Base-by-base conservation (phyloP, 1,140 invertebrate species). In the Bombus terrestris region DNA sequence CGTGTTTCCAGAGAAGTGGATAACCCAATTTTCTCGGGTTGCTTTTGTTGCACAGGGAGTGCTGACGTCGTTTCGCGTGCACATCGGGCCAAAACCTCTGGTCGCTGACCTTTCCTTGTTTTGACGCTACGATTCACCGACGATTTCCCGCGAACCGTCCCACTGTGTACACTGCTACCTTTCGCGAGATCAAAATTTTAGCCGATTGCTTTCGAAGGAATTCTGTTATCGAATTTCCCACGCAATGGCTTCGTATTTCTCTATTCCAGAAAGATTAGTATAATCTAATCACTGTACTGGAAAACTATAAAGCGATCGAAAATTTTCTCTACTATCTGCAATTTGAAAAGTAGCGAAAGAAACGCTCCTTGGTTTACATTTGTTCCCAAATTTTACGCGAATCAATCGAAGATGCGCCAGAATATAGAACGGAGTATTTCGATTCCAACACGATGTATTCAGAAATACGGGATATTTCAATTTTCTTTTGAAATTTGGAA, bases 11-110 rank as follows among this genome's bases (percentile, higher is more conserved):
- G 80, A 89, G 69, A 92, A 91, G 85, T 88, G 90, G 91, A 92
- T 93, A 93, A 93, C 91, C 91, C 87, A 93, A 93, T 93, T 87
- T 86, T 68, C 47, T 6, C 47, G 59, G 73, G 28, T 53, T 81
- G 57, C 32, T 25, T 57, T 25, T 59, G 53, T 62, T 39, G 74
- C 25, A 25, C 13, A 43, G 12, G 6, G 28, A 28, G 25, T 15
- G 32, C n/a, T 6, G n/a, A 9, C 43, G 87, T 86, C 87, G 79
- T 78, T 87, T 78, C 85, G 78, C 86, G 83, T 6, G 37, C 72
- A 28, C 32, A 3, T 62, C 22, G 69, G n/a, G 69, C 69, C 62
- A 57, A 37, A 43, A 43, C 9, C 64, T 2, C 1, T 37, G 64
- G n/a, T 41, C 66, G 28, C 35, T 64, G 69, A 85, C 78, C 77